phyloP scores from a whole-genome alignment of 2,888 invertebrate species.

The Dolichomitus sp. region DNA sequence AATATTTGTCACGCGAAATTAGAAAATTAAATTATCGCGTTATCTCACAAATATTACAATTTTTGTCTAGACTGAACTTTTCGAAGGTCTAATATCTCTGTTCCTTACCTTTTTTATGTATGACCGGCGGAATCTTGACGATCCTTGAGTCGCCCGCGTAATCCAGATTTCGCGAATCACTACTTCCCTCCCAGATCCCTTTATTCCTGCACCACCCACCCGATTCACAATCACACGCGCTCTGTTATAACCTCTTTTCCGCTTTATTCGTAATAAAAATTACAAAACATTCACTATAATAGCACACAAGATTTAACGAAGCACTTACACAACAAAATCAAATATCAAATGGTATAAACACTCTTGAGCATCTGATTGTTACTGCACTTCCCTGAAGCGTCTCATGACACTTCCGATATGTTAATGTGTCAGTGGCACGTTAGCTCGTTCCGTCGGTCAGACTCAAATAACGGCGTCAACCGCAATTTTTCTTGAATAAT shows the following conservation, averaged over 20 bases:
- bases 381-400: neutral
- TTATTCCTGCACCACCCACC: slow-evolving; percentile 52
- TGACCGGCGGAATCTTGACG: slow-evolving; percentile 84
- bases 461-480: neutral
- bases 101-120: slow-evolving; percentile 82
- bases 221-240: slow-evolving; percentile 48
- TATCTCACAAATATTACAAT: neutral
- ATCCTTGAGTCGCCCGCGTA: slow-evolving; percentile 82
- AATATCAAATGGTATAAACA: slow-evolving; percentile 4
- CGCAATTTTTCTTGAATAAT: neutral
- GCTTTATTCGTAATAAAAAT: slow-evolving; percentile 31
- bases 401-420: slow-evolving; percentile 17
- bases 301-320: slow-evolving; percentile 12
- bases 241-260: slow-evolving; percentile 6
- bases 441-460: neutral
- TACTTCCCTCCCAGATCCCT: slow-evolving; percentile 45
- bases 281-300: slow-evolving; percentile 12
- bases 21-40: too few relatives aligned
- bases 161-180: slow-evolving; percentile 82
- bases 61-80: neutral
- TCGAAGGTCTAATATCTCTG: neutral
- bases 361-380: neutral
- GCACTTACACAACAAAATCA: slow-evolving; percentile 19
- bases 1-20: too few relatives aligned
- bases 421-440: slow-evolving; percentile 33